Evolutionary conservation across 2,888 invertebrate species (phyloP), one percentile per base, ranked within the genome.

Genomic region (Gnatocerus cornutus): DNA sequence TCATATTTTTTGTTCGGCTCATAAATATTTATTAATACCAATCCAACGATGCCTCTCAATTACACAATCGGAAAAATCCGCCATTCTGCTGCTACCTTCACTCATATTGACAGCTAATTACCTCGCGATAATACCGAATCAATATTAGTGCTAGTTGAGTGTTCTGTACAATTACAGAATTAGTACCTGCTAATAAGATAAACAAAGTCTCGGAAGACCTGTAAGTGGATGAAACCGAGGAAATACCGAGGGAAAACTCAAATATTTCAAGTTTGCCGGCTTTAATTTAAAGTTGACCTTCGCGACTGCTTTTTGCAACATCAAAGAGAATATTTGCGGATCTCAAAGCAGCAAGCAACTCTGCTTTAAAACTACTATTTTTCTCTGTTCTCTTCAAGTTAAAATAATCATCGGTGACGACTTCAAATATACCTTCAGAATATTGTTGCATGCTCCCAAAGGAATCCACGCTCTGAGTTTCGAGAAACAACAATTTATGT

Each of bases 391-490:
- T 3, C 21, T 39, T 39, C 43, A 43, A 10, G 43, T 21, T 21
- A 21, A 21, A 21, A 21, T 21, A 21, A 21, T 21, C 21, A 1
- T 21, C 21, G 4, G 21, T 21, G 21, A 21, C 21, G 21, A 4
- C 21, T 21, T 21, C 21, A 21, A 21, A 21, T 3, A 21, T 4
- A 21, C 21, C 21, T 61, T 46, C 10, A 61, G 46, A 61, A 48
- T 61, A 48, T 48, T 62, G 62, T 52, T 52, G 59, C 46, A 55
- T 46, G 45, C 33, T 14, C 59, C 59, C 45, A 5, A 45, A 48
- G 37, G 59, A 59, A 29, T 9, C 58, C 10, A 14, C 56, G 41
- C 41, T 41, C 14, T 12, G 55, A 41, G 27, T 8, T 39, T 33
- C 29, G 43, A 10, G 56, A 56, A 43, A 14, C 27, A 45, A 21